Conservation (phyloP, 2,797 vertebrate species). For the Labeo calbasu region DNA sequence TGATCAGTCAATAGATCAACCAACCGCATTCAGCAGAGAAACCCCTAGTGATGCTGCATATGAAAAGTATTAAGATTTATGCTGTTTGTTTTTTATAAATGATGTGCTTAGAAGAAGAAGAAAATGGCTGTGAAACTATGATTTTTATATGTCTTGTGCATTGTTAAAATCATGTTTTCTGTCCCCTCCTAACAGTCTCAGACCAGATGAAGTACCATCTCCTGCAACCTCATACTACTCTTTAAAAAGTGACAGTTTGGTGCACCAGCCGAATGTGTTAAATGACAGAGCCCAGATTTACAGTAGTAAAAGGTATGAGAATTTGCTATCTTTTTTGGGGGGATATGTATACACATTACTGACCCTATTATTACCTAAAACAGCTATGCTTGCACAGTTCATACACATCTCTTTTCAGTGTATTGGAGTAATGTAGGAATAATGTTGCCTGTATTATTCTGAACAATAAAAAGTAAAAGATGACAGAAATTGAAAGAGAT, state of each 20-base stretch:
- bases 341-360: no score
- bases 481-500: no score
- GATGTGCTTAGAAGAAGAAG: neutral
- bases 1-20: neutral
- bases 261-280: neutral
- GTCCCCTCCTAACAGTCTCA: neutral
- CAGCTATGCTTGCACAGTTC: no score
- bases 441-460: no score
- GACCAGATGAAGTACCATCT: neutral
- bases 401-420: no score
- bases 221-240: neutral
- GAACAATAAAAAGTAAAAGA: no score
- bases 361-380: no score
- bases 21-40: neutral
- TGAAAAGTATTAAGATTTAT: neutral
- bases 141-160: neutral
- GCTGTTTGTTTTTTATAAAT: neutral
- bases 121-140: neutral
- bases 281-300: neutral
- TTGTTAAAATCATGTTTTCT: neutral
- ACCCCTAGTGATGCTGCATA: neutral
- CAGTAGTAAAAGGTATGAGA: neutral
- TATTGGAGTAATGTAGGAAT: no score
- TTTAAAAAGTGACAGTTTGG: neutral
- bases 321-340: neutral